Percentiles rank a stretch among this genome's conserved stretches.
Conservation (phyloP, 1,140 invertebrate species). For the Apocrypta bakeri region DNA sequence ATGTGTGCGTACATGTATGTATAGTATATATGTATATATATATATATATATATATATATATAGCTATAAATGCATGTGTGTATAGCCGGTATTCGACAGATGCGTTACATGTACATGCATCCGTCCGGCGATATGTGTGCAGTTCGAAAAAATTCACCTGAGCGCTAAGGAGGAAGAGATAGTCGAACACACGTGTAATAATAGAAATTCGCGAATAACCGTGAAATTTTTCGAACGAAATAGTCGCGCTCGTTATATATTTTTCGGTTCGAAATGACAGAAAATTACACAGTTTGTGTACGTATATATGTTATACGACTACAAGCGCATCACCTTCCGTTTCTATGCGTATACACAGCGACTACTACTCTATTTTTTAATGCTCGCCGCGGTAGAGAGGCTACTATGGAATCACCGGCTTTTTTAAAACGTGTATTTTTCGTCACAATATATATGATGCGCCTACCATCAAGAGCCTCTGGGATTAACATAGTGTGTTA, state of each 20-base stretch:
- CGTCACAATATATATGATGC: not conserved
- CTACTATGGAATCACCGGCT: slow-evolving; percentile 20
- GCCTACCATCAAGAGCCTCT: not conserved
- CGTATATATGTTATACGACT: not conserved
- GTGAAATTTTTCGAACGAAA: slow-evolving; percentile 50
- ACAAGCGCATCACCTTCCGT: slow-evolving; percentile 29
- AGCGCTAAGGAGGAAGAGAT: slow-evolving; percentile 38
- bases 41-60: too few relatives aligned
- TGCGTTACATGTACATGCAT: slow-evolving; percentile 47
- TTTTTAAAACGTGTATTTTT: slow-evolving; percentile 43
- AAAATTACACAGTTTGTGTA: slow-evolving; percentile 43
- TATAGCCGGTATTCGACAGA: slow-evolving; percentile 58
- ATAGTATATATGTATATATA: too few relatives aligned
- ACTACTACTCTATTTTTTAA: slow-evolving; percentile 31
- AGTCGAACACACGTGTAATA: slow-evolving; percentile 37
- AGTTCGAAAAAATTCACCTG: slow-evolving; percentile 6
- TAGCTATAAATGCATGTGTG: not conserved
- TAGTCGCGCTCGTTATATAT: slow-evolving; percentile 35
- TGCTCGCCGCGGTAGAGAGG: not conserved
- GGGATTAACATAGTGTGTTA: slow-evolving; percentile 22
- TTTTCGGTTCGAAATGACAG: slow-evolving; percentile 42
- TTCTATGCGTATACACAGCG: too few relatives aligned
- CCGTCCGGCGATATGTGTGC: too few relatives aligned
- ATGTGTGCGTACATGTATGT: not conserved
- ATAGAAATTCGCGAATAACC: slow-evolving; percentile 56